phyloP scores from a whole-genome alignment of 2,797 vertebrate species.

The Tenualosa thibaudeaui region DNA sequence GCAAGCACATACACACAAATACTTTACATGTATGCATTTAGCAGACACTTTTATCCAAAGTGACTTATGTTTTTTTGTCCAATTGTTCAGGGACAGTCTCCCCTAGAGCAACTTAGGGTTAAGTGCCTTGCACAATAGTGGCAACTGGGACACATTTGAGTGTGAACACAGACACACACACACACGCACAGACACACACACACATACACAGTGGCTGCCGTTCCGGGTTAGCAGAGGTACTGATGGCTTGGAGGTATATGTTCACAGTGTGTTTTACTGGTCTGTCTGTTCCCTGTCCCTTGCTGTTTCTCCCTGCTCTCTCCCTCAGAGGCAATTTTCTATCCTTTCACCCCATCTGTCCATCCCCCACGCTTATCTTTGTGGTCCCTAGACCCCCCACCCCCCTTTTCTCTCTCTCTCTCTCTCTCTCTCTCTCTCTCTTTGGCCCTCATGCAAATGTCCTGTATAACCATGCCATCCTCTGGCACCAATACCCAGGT shows the following conservation, averaged over 20 bases:
- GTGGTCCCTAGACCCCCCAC: not conserved
- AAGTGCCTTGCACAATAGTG: no score
- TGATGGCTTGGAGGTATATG: not conserved
- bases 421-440: constrained; percentile 2
- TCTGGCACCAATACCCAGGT: not conserved
- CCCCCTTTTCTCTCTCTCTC: not conserved
- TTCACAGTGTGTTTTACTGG: not conserved
- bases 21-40: no score
- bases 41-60: no score
- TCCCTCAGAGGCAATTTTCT: not conserved
- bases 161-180: no score
- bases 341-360: not conserved
- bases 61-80: no score
- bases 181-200: not conserved
- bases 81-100: no score
- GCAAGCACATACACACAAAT: not conserved
- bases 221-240: not conserved
- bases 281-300: not conserved
- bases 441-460: constrained; percentile 33
- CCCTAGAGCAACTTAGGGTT: no score
- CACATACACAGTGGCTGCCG: not conserved
- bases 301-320: not conserved
- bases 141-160: no score
- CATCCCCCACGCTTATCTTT: not conserved
- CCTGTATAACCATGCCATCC: not conserved